Conservation (phyloP, 2,888 invertebrate species). For the Smittia sp. region DNA sequence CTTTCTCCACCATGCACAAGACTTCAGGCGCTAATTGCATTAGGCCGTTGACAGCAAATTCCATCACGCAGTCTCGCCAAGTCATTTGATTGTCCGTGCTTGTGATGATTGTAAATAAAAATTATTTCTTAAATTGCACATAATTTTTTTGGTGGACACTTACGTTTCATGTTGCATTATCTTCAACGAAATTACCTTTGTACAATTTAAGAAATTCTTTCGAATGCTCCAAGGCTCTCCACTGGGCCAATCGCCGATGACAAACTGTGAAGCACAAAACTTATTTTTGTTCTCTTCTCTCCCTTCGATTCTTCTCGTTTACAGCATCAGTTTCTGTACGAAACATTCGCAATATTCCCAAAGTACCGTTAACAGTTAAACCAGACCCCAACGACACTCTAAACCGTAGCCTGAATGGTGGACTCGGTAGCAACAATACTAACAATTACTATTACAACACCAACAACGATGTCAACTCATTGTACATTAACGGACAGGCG, state of each 20-base stretch:
- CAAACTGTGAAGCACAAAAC: not conserved
- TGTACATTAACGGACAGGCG: conserved; percentile 38
- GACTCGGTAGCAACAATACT: not conserved
- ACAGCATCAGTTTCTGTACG: conserved; percentile 69
- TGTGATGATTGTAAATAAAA: not conserved
- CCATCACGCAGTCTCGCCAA: not conserved
- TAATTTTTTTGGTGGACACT: conserved; percentile 34
- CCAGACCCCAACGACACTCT: conserved; percentile 47
- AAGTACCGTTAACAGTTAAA: conserved; percentile 52
- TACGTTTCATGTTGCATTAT: not conserved
- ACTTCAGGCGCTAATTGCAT: too few relatives aligned
- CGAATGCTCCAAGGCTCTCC: too few relatives aligned
- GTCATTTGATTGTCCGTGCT: not conserved
- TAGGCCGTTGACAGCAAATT: too few relatives aligned
- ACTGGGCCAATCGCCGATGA: not conserved
- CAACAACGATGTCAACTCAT: conserved; percentile 21
- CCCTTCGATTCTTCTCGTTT: conserved; percentile 47
- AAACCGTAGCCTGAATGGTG: conserved; percentile 29
- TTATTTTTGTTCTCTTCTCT: not conserved
- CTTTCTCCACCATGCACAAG: too few relatives aligned
- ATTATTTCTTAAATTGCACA: conserved; percentile 41
- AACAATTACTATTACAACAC: conserved; percentile 14
- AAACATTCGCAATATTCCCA: conserved; percentile 53
- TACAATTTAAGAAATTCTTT: conserved; percentile 28
- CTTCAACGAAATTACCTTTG: conserved; percentile 6